A percentile compares a stretch with the other conserved stretches of the same genome.
These are phyloP conservation scores for Leucoraja ocellata DNA, from an alignment of 2,797 vertebrate species.

Conservation along the genomic window DNA sequence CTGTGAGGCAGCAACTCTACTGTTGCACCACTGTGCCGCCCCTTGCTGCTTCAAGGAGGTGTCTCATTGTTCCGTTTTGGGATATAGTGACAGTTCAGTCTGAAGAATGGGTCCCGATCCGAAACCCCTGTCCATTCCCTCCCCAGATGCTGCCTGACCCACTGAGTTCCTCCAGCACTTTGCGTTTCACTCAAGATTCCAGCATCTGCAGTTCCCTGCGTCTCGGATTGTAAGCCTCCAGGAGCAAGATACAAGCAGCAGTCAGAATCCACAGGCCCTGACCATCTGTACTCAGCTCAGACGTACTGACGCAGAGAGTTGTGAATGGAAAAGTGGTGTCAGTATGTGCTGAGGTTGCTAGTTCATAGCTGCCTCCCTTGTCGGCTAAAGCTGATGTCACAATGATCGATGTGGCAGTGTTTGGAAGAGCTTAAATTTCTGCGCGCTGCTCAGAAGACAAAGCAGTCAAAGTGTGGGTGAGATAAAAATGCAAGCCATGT, in stretches of 20 bases:
- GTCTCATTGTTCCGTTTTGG: too few relatives aligned
- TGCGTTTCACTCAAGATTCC: too few relatives aligned
- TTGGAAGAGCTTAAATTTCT: neutral
- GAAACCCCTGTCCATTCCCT: too few relatives aligned
- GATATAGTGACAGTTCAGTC: too few relatives aligned
- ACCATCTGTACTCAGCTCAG: neutral
- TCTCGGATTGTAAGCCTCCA: neutral
- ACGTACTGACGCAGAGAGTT: neutral
- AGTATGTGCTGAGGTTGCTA: neutral
- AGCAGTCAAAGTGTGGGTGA: slow-evolving; percentile 10
- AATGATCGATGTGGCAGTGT: slow-evolving; percentile 15
- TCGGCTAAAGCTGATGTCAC: slow-evolving; percentile 15
- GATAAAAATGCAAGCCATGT: slow-evolving; percentile 18
- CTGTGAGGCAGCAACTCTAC: too few relatives aligned
- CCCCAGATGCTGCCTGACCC: too few relatives aligned
- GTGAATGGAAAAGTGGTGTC: neutral
- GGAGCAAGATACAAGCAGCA: neutral
- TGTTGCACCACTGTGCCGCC: too few relatives aligned
- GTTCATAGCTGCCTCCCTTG: neutral
- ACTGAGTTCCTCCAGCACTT: too few relatives aligned
- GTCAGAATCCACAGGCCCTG: neutral
- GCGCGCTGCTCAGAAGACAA: neutral
- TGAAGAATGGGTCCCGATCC: too few relatives aligned
- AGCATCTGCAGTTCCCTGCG: too few relatives aligned
- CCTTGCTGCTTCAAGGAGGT: too few relatives aligned